Base-by-base conservation (phyloP, 1,140 invertebrate genomes). In the Drosophila seguyi region DNA sequence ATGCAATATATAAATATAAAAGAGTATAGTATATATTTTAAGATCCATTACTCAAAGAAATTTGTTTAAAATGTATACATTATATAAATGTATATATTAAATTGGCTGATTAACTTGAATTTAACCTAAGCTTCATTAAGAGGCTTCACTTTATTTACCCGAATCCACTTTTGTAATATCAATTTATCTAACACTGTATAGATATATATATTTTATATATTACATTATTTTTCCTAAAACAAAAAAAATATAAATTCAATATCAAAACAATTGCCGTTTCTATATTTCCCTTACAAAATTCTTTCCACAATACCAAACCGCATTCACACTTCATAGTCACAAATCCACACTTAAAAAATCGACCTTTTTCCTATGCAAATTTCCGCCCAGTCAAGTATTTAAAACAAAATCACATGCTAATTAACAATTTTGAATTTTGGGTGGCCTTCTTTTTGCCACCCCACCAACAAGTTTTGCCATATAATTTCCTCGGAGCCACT, bases 381-480 rank as follows among this genome's bases (percentile, higher is more conserved):
- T 22, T 3, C 2, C 10, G 41, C 20, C 25, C 25, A 71, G 48
- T 72, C 50, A 48, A 72, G 48, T 36, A 58, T 72, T 72, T 18
- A 72, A 73, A 72, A 36, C 8, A n/a, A 59, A 59, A 59, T 48
- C 53, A 72, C 55, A 72, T 72, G 69, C 36, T 48, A 59, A 72
- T 73, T 73, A 48, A 16, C 11, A 22, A 42, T 73, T 50, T 77
- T 59, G 7, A 36, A 42, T 73, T 73, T 77, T 59, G 62, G 73
- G 63, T 77, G 74, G 74, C 74, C 74, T 68, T 77, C 61, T 75
- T 75, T 66, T 50, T 18, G 22, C 31, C 57, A 47, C 34, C 45
- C 39, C 56, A 41, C 47, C 47, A 39, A 22, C 42, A 31, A 25
- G 42, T 75, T 52, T 20, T 22, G 55, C 48, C 48, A 31, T 77